These are phyloP conservation scores for Allygus modestus DNA, from an alignment of 2,888 invertebrate species.

Conservation along the genomic window DNA sequence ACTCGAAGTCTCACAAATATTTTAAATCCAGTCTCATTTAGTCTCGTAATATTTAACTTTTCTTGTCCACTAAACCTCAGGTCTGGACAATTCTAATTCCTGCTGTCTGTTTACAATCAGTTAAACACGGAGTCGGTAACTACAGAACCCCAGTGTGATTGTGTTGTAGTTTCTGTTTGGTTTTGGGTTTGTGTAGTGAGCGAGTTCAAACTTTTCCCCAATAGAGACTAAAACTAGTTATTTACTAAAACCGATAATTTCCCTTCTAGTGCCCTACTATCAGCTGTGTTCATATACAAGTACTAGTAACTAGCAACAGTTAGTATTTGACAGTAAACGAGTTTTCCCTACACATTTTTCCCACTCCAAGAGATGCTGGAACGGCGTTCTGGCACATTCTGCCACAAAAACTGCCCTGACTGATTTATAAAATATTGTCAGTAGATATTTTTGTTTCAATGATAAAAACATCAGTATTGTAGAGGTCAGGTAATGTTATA, in stretches of 20 bases:
- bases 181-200: slow-evolving; percentile 1
- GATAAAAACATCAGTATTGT: too few relatives aligned
- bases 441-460: too few relatives aligned
- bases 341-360: neutral
- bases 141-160: neutral
- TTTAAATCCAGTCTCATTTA: too few relatives aligned
- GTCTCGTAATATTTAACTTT: neutral
- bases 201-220: neutral
- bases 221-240: neutral
- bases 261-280: neutral
- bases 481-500: too few relatives aligned
- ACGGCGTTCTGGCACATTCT: neutral
- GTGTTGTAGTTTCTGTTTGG: slow-evolving; percentile 1
- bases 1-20: too few relatives aligned
- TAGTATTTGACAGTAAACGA: neutral
- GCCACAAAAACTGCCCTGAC: neutral
- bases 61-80: neutral
- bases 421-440: neutral
- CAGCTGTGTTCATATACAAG: neutral
- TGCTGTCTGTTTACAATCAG: neutral
- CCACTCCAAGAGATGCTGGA: neutral
- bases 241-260: neutral
- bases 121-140: neutral
- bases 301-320: neutral
- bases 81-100: neutral